Evolutionary conservation across 1,140 invertebrate genomes (phyloP), one percentile per base, ranked within the genome.

Genomic region (Argopecten irradians): DNA sequence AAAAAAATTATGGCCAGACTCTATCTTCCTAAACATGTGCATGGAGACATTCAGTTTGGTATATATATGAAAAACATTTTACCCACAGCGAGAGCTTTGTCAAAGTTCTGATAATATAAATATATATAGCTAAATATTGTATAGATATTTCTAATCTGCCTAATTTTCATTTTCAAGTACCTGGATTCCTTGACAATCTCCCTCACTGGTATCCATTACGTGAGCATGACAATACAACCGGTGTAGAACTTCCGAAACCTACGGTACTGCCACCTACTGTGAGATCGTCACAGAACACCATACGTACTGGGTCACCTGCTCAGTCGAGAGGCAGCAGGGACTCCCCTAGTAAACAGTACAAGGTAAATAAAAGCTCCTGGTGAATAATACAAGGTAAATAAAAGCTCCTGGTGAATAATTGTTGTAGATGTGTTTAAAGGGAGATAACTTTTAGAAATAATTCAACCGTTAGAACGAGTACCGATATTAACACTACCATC

Each of bases 191-290:
- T 86, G 96, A 96, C 90, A 96, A 96, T 93, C 94, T 96, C 88
- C 95, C 96, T 34, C 96, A 96, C 87, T 96, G 96, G 95, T 96
- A 96, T 91, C 94, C 94, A 0, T 93, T 97, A n/a, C 94, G 92
- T 88, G 92, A 93, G 0, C 93, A 94, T 83, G 93, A 94, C n/a
- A 91, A 89, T 14, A 92, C 90, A 13, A 92, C 91, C 34, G 93
- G 93, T 55, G 91, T 94, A 33, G 93, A 94, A 82, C 90, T 94
- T 19, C 94, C 94, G 11, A 94, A 94, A 87, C 92, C 94, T 19
- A 93, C 93, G 2, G 92, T 94, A 19, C 90, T 93, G 2, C 93
- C 94, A 34, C 93, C 93, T 28, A 86, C 84, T 32, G 41, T 87
- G 11, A 86, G 84, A n/a, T 34, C 35, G 32, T 46, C 82, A 28